Percentiles rank a stretch among this genome's conserved stretches.
Evolutionary conservation across 37 sponge, comb jelly and placozoan species (phyloP).

Genomic region (Eunapius fragilis): DNA sequence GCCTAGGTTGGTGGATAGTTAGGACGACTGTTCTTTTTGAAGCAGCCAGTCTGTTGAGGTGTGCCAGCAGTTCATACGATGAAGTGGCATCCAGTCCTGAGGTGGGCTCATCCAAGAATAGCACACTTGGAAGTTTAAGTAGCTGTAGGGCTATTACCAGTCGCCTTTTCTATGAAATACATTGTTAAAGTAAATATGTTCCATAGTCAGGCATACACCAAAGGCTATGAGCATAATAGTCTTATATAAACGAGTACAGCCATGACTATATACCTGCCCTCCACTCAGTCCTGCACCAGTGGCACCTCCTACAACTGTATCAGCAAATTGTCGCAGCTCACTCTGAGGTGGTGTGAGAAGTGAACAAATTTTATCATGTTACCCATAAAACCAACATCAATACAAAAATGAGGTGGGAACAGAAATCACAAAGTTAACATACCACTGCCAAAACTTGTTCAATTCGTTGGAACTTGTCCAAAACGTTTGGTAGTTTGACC

Average conservation of each 20-base stretch:
- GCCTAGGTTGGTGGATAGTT: conserved; percentile 59
- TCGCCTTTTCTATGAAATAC: conserved; percentile 36
- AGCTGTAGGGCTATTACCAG: conserved; percentile 69
- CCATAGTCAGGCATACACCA: background rate
- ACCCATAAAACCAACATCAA: background rate
- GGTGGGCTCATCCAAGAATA: conserved; percentile 80
- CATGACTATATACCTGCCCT: conserved; percentile 71
- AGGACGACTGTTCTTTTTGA: conserved; percentile 47
- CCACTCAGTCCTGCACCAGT: conserved; percentile 86
- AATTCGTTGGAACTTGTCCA: conserved; percentile 42
- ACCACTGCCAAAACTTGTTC: conserved; percentile 69
- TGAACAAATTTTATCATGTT: background rate
- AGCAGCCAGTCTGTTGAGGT: conserved; percentile 29
- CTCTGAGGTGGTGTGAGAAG: no score
- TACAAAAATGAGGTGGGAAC: no score
- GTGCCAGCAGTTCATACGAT: conserved; percentile 46
- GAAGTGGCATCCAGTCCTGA: conserved; percentile 59
- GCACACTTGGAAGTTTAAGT: conserved; percentile 61
- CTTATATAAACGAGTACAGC: no score
- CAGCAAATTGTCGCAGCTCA: conserved; percentile 51
- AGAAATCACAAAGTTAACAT: background rate
- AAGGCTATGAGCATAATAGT: no score
- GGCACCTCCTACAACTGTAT: conserved; percentile 72
- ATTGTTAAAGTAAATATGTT: background rate
- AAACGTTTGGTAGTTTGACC: conserved; percentile 37